Evolutionary conservation across 2,113 vertebrate genomes (phyloP).

Genomic region (Melanotaenia duboulayi): DNA sequence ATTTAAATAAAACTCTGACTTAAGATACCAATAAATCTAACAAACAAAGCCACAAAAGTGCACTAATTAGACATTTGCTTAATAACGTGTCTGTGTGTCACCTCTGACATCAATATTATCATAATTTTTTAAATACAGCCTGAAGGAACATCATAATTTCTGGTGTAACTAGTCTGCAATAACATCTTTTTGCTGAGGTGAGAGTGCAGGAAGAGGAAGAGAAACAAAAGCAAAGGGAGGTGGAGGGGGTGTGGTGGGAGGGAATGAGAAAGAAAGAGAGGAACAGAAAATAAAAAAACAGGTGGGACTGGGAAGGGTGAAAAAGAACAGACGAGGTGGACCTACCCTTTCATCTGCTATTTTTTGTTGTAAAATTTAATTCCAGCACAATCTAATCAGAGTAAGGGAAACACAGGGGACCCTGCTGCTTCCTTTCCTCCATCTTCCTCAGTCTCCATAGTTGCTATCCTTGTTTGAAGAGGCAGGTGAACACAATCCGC

Average conservation of each 20-base stretch:
- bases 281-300: not conserved
- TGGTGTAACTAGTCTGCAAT: slow-evolving; percentile 32
- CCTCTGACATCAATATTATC: slow-evolving; percentile 17
- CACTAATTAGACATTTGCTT: not conserved
- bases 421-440: slow-evolving; percentile 6
- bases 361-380: slow-evolving; percentile 63
- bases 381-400: slow-evolving; percentile 55
- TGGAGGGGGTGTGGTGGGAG: not conserved
- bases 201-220: slow-evolving; percentile 1
- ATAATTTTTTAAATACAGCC: slow-evolving; percentile 11
- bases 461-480: slow-evolving; percentile 34
- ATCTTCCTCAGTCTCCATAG: slow-evolving; percentile 26
- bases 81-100: not conserved
- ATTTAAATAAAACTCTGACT: no score
- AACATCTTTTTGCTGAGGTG: slow-evolving; percentile 17
- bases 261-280: not conserved
- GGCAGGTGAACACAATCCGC: slow-evolving; percentile 46
- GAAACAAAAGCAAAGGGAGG: slow-evolving; percentile 1
- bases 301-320: slow-evolving; percentile 8
- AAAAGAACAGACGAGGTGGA: slow-evolving; percentile 21
- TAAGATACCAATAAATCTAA: not conserved
- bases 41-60: not conserved
- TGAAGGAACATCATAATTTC: slow-evolving; percentile 11
- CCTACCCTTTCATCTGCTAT: slow-evolving; percentile 27
- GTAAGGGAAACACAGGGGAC: slow-evolving; percentile 47